Evolutionary conservation across 2,113 vertebrate species (phyloP), one percentile per base, ranked within the genome.

Genomic region (Xiphophorus maculatus): DNA sequence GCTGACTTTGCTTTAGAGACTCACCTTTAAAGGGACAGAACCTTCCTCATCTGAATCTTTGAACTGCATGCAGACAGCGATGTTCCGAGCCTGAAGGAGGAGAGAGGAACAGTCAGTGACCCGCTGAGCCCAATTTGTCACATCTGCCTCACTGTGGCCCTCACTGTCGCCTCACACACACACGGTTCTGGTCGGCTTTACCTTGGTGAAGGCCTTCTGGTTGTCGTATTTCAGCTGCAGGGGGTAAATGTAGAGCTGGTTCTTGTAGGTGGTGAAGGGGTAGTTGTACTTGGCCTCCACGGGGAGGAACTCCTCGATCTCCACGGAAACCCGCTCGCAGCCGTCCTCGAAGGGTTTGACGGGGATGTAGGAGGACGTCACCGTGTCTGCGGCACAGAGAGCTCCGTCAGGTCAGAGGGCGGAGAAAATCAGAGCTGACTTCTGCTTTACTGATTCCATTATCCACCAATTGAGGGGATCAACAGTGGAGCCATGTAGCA

Each of bases 121-220:
- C 62, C 25, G 35, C 30, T 69, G 40, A 64, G 66, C 17, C 64
- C 33, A 3, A 66, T 73, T 68, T 66, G 19, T 64, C 48, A 70
- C 25, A 3, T 19, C 22, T 1, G 19, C 29, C 64, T 76, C n/a
- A 54, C n/a, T 66, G 33, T 2, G 4, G 17, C 1, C 48, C 48
- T 13, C 63, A 5, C 19, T 2, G 4, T 37, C 29, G 25, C 13
- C 37, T 25, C 19, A 1, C 32, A 40, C 44, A 37, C 4, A 37
- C 4, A 0, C 17, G 19, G n/a, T 44, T 30, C 30, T 13, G 32
- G 19, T 30, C 9, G 4, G 32, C 40, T 22, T 37, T 91, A 97
- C 98, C 96, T 99, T 99, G 9, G 98, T 96, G 94, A 99, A 99
- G 58, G 95, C 95, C 90, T 99, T 99, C 93, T 99, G 98, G 93